Base-by-base conservation (phyloP, 2,888 invertebrate species). In the Sarcophaga carnaria region DNA sequence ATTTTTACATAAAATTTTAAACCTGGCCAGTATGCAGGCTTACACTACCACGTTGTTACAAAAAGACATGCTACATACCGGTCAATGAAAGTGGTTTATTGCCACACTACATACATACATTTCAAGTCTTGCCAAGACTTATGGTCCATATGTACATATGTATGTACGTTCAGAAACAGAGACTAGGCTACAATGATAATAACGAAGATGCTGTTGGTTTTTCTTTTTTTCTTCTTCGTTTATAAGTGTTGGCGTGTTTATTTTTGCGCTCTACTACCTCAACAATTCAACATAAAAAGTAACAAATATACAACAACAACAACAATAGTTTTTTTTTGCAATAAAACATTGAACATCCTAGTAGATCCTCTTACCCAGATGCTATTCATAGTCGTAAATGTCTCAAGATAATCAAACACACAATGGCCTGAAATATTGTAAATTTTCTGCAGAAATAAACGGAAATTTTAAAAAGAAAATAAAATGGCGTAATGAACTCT, bases 181-280 rank as follows among this genome's bases (percentile, higher is more conserved):
- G 37, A 37, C 37, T 37, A 37, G 37, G 37, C 37, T 37, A 37
- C 37, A 37, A 37, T 37, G 37, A 37, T 37, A 80, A 76, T 45
- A 47, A 69, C 69, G 83, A 79, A 78, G 62, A 74, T 62, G 66
- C 49, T 59, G 49, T 72, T 60, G 25, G 11, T 62, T 62, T 77
- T 76, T 14, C 37, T 77, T 25, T 76, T 82, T 72, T 83, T 83
- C 64, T 66, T 72, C 59, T 81, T 66, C 71, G 60, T 72, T 22
- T 77, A 70, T 91, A 91, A 90, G 91, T 91, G 91, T 91, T 91
- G 91, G 90, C 91, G 91, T 91, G 85, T 88, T 89, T 88, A 87
- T 88, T 88, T 89, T 89, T 86, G 80, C 83, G 80, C 83, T 81
- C 76, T 67, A 71, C 80, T 77, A 78, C 74, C 74, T 76, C 79